Base-by-base conservation (phyloP, 2,797 vertebrate genomes). In the Spea hammondii region DNA sequence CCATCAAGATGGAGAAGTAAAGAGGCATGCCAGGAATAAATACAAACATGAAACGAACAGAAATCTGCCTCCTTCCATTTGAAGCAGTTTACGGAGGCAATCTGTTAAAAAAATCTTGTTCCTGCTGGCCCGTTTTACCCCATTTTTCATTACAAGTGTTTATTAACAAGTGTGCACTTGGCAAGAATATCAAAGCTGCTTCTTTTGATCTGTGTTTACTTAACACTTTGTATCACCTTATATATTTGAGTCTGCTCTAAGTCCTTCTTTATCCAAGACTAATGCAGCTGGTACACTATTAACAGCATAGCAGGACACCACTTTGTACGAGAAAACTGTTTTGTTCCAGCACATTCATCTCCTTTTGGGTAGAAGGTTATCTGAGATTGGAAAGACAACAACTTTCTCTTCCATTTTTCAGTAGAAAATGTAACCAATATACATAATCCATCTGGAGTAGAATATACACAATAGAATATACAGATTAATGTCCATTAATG, bases 1-100 rank as follows among this genome's bases (percentile, higher is more conserved):
- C 72, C 79, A 71, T 80, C 73, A 80, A 57, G 12, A 80, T 64
- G 46, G 53, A 71, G 65, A 50, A 64, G 65, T 54, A 75, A 71
- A 66, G 51, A 64, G 67, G 57, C n/a, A 65, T 59, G 50, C 50
- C 47, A 13, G 7, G 47, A 46, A 78, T 70, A 65, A 70, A 50
- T 55, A 65, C 45, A 75, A 68, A 77, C 76, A 77, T 70, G 55
- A 70, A 71, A 75, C 11, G 51, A 65, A 49, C 67, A 14, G 50
- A 17, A 10, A 65, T 55, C 44, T 59, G 51, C 44, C 17, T 76
- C 73, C 51, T 71, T 62, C 10, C 45, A 60, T 60, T 72, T 66
- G 44, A 66, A 66, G 65, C 65, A 66, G 14, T 3, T 66, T 66
- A 45, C 65, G 47, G 46, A 10, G 65, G 44, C 65, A 66, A 46